These are phyloP conservation scores for Lasioglossum malachurum DNA, from an alignment of 2,888 invertebrate species.

Conservation along the genomic window DNA sequence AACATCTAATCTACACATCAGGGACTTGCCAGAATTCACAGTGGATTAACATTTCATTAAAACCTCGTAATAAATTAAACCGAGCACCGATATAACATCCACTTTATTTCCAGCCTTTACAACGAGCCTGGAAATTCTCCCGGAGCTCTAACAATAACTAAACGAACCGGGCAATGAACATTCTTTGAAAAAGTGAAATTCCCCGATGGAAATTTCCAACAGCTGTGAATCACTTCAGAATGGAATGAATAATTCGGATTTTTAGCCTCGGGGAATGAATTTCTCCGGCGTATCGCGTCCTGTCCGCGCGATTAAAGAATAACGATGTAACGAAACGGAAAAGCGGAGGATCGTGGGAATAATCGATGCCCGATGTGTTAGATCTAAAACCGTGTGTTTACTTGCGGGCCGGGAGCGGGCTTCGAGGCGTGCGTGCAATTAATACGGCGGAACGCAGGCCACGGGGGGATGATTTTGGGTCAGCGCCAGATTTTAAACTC, in stretches of 20 bases:
- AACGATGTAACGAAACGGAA: not conserved
- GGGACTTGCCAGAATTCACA: too few relatives aligned
- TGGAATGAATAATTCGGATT: not conserved
- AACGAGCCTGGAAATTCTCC: not conserved
- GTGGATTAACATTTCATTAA: not conserved
- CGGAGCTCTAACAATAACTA: not conserved
- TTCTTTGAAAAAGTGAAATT: not conserved
- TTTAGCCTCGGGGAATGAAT: not conserved
- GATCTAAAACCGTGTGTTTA: not conserved
- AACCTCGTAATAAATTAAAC: not conserved
- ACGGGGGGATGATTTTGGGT: constrained; percentile 48
- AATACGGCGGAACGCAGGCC: constrained; percentile 31
- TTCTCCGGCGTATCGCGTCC: not conserved
- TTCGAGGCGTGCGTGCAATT: constrained; percentile 38
- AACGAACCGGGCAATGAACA: not conserved
- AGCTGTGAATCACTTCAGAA: not conserved
- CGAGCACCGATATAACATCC: not conserved
- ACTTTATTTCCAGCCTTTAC: not conserved
- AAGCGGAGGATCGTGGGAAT: not conserved
- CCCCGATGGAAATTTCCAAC: not conserved
- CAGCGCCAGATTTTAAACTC: constrained; percentile 63
- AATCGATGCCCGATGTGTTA: not conserved
- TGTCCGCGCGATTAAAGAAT: not conserved
- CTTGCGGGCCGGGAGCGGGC: not conserved
- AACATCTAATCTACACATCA: not conserved